Base-by-base conservation (phyloP, 2,113 vertebrate species). In the Monarcha castaneiventris region DNA sequence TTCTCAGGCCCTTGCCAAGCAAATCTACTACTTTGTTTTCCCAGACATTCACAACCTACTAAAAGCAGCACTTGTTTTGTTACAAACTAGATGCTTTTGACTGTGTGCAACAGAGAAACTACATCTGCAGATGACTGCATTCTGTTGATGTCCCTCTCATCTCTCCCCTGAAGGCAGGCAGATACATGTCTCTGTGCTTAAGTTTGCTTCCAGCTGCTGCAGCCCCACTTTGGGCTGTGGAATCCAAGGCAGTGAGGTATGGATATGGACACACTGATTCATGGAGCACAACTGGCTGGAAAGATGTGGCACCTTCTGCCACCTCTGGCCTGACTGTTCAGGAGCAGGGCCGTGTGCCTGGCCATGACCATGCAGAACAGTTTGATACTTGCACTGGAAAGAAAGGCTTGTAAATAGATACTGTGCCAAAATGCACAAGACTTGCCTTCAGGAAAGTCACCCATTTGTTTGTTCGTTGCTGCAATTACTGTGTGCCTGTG, bases 221-320 rank as follows among this genome's bases (percentile, higher is more conserved):
- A 43, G n/a, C 7, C 4, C 0, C 16, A 46, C 0, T 39, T 13
- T 32, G 13, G 49, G 12, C 58, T 56, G 13, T 72, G 62, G 27
- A 75, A 46, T 33, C 29, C 39, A 12, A 21, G 14, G 10, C 0
- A 33, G 15, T 3, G 19, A 46, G n/a, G 15, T 44, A 12, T 29
- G 29, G 79, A 5, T 48, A 4, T 17, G n/a, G 67, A 37, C 37
- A 51, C 41, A 13, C 4, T 13, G 56, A 61, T 19, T 18, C 8
- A 14, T 18, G 26, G 51, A 30, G 44, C 55, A 55, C 37, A 55
- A 7, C 9, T 20, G n/a, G 30, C 51, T 64, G 48, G 66, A 27
- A 75, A 62, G 44, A 2, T 32, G n/a, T 71, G 51, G 12, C 12
- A 46, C 30, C 71, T 73, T 44, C 59, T 73, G 5, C 33, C 68